A percentile compares a stretch with the other conserved stretches of the same genome.
phyloP scores from a whole-genome alignment of 23 tunicate species.

The Corella eumyota region DNA sequence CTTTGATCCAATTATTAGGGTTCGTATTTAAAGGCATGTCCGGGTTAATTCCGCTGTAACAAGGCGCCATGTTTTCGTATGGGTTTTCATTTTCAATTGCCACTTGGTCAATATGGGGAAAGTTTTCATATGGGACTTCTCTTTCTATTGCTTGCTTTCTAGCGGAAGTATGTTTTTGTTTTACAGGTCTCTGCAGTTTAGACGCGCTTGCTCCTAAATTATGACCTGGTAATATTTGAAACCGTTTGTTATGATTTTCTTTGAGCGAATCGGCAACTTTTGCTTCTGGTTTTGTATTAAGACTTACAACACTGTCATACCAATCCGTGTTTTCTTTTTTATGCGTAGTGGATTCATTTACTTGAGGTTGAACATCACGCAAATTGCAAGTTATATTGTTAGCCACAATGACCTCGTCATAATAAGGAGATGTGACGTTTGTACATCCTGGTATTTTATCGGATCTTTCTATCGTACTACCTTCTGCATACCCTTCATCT shows the following conservation, averaged over 20 bases:
- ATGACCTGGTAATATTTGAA: conserved; percentile 9
- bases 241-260: background rate
- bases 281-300: too few species aligned
- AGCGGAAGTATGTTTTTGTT: conserved; percentile 10
- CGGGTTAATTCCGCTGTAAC: background rate
- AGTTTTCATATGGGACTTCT: conserved; percentile 25
- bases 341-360: background rate
- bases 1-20: background rate
- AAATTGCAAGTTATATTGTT: background rate
- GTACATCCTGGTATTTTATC: conserved; percentile 12
- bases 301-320: conserved; percentile 25
- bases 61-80: background rate
- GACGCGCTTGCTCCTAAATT: background rate
- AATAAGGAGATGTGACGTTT: background rate
- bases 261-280: too few species aligned
- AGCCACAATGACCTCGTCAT: background rate
- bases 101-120: background rate
- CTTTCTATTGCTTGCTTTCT: background rate
- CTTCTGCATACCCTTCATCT: conserved; percentile 65
- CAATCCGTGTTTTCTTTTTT: conserved; percentile 24
- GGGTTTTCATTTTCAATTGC: background rate
- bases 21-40: background rate
- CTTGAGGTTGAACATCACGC: background rate
- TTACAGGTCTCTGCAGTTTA: background rate
- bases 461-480: conserved; percentile 53